Evolutionary conservation across 30 jellyfish, hydroid and myxozoan genomes (phyloP), one percentile per base, ranked within the genome.

Genomic region (Pseudorhiza aurosa): DNA sequence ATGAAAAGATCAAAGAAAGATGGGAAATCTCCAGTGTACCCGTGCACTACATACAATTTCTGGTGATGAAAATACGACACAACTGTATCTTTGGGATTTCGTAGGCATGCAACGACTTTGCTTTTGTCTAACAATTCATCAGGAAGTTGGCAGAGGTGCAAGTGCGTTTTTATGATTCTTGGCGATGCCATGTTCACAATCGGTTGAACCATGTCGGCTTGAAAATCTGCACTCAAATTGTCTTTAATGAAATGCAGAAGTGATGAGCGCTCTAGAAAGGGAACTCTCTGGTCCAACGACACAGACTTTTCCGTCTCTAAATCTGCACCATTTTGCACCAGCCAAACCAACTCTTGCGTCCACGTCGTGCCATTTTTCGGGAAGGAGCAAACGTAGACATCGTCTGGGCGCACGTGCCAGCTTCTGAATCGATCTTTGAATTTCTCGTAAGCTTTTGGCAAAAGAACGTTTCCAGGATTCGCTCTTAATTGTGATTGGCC

Each of bases 311-410:
- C 72, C 26, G 15, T 33, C 10, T 31, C 59, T 8, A 53, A 37
- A 0, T 49, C 64, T 7, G 58, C 47, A 28, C 26, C 58, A 21
- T 47, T 72, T 18, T 28, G 71, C 26, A 72, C 33, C 9, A 60
- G 58, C 72, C 85, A 72, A 14, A 53, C 71, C 10, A 49, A 37
- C 35, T 72, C 71, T 72, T 49, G 72, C 2, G 85, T 72, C 88
- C 88, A 76, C 56, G 88, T 58, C 27, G 88, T 76, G 58, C 88
- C 88, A 29, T 59, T 76, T 43, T 76, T 76, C 18, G 88, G 58
- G 43, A 51, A 76, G 2, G 79, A 27, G 1, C 35, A 31, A 31
- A 76, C 79, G 30, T 25, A 76, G 28, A 37, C 62, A 58, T 76
- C 88, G 58, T 76, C 79, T 7, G 44, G 57, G 15, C 88, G 78